Conservation (phyloP, 2,888 invertebrate species). For the Metopia argyrocephala region DNA sequence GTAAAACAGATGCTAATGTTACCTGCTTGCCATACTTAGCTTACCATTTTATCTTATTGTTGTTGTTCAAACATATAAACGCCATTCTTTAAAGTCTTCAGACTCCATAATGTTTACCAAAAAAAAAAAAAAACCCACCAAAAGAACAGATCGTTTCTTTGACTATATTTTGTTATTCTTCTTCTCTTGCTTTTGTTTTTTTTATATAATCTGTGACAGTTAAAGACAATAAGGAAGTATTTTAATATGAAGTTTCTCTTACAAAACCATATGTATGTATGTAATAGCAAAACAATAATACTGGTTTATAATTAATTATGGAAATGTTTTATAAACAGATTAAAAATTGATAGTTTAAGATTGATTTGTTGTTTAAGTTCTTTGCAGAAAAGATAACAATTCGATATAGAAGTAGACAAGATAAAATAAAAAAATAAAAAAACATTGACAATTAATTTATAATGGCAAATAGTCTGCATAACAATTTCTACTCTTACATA, state of each 20-base stretch:
- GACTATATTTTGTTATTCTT: background rate
- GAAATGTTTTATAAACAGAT: conserved; percentile 34
- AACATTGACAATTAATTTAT: too few species aligned
- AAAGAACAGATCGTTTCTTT: too few species aligned
- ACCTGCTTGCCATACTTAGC: background rate
- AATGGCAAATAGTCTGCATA: too few species aligned
- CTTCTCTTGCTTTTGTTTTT: conserved; percentile 11
- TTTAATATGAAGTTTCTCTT: conserved; percentile 15
- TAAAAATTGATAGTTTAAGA: conserved; percentile 45
- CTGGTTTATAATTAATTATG: conserved; percentile 62
- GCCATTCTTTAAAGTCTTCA: too few species aligned
- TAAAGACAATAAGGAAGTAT: conserved; percentile 61
- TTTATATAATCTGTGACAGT: conserved; percentile 59
- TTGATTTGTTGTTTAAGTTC: conserved; percentile 40
- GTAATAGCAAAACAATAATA: conserved; percentile 26
- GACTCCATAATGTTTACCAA: too few species aligned
- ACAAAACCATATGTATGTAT: background rate
- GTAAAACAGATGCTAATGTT: conserved; percentile 62
- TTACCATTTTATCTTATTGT: background rate
- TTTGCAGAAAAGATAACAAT: background rate
- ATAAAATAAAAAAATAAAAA: too few species aligned
- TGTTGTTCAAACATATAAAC: background rate
- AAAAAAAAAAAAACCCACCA: too few species aligned
- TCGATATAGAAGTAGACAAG: too few species aligned
- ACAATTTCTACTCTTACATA: too few species aligned